Evolutionary conservation across 2,797 vertebrate species (phyloP).

Genomic region (Pangasius mekongensis): DNA sequence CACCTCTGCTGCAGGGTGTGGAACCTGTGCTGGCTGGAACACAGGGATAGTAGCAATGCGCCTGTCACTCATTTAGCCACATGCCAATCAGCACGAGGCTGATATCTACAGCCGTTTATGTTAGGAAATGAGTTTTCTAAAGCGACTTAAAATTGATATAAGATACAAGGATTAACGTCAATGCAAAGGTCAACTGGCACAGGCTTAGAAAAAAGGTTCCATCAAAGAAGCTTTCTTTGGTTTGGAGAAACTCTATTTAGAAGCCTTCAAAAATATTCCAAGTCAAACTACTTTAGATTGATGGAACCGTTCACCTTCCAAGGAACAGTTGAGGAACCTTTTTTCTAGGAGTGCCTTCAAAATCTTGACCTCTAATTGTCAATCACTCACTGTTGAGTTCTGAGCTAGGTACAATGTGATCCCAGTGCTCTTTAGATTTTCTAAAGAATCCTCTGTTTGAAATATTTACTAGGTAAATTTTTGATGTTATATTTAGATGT

Average conservation of each 20-base stretch:
- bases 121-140: neutral
- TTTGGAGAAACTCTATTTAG: neutral
- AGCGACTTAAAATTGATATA: neutral
- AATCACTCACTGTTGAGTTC: neutral
- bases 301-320: neutral
- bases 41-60: conserved; percentile 59
- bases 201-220: neutral
- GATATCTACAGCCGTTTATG: conserved; percentile 2
- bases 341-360: neutral
- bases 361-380: neutral
- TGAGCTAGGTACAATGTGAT: neutral
- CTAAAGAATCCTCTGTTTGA: neutral
- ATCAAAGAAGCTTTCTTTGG: neutral
- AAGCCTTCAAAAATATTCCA: neutral
- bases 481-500: neutral
- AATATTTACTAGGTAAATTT: neutral
- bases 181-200: neutral
- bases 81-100: conserved; percentile 36
- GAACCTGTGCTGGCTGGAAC: conserved; percentile 66
- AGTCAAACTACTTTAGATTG: neutral
- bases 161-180: neutral
- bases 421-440: conserved; percentile 1
- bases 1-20: conserved; percentile 66
- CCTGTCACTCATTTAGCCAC: conserved; percentile 52
- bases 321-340: neutral